phyloP scores from a whole-genome alignment of 2,888 invertebrate genomes.

The Xylota sylvarum region DNA sequence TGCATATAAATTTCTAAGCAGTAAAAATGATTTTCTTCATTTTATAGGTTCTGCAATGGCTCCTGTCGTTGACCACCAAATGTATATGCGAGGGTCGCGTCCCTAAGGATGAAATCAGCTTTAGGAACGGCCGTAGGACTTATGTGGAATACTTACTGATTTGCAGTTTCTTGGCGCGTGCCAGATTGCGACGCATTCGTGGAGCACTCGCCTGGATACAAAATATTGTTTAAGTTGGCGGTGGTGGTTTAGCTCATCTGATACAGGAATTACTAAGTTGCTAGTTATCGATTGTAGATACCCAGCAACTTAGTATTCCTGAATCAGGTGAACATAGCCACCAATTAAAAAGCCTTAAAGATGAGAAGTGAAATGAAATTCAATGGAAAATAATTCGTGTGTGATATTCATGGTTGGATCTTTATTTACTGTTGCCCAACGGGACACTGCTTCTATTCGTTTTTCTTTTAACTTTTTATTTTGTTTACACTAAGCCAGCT shows the following conservation, averaged over 20 bases:
- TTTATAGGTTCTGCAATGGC: slow-evolving; percentile 89
- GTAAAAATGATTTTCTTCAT: background rate
- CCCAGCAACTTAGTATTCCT: background rate
- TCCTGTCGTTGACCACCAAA: slow-evolving; percentile 90
- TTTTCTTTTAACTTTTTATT: background rate
- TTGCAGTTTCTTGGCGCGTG: slow-evolving; percentile 89
- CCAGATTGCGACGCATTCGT: slow-evolving; percentile 87
- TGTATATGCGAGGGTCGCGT: slow-evolving; percentile 88
- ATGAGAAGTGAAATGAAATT: slow-evolving; percentile 16
- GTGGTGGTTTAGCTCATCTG: background rate
- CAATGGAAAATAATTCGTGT: slow-evolving; percentile 28
- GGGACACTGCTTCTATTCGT: slow-evolving; percentile 12
- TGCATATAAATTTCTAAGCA: background rate
- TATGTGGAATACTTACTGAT: slow-evolving; percentile 90
- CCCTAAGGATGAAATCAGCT: slow-evolving; percentile 70
- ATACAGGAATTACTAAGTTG: background rate
- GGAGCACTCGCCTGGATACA: slow-evolving; percentile 89
- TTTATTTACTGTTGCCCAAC: slow-evolving; percentile 20
- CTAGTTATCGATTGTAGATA: background rate
- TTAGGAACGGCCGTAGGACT: slow-evolving; percentile 86
- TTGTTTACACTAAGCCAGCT: slow-evolving; percentile 9
- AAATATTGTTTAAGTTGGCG: slow-evolving; percentile 79
- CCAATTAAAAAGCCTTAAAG: background rate
- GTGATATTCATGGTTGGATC: slow-evolving; percentile 38
- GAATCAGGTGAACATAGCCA: background rate